A percentile compares a stretch with the other conserved stretches of the same genome.
These are phyloP conservation scores for Calyptommatus sinebrachiatus DNA, from an alignment of 2,113 vertebrate genomes.

Conservation along the genomic window DNA sequence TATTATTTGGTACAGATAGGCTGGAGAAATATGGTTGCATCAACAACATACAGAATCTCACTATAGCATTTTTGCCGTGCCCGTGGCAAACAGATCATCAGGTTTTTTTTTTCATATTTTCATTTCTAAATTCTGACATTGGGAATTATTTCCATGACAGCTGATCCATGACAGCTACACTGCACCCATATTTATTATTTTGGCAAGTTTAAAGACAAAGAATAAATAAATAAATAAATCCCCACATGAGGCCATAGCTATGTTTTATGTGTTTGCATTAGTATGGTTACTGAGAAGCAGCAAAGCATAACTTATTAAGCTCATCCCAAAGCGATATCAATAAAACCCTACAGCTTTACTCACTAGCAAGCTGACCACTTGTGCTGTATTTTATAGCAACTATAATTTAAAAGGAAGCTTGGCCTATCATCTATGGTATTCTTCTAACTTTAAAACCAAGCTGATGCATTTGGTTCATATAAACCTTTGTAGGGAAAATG, in stretches of 20 bases:
- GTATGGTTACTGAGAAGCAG: constrained; percentile 9
- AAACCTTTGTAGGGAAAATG: not conserved
- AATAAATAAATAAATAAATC: not conserved
- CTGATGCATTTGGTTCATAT: not conserved
- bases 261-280: not conserved
- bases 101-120: not conserved
- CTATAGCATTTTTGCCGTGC: not conserved
- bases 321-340: not conserved
- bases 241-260: not conserved
- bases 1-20: not conserved
- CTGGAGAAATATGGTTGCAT: not conserved
- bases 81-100: not conserved
- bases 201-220: constrained; percentile 3
- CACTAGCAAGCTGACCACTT: not conserved
- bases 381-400: not conserved
- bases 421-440: constrained; percentile 15
- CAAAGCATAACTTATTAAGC: not conserved
- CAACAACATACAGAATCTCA: too few species aligned
- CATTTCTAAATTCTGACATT: not conserved
- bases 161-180: not conserved
- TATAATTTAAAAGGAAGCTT: not conserved
- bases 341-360: constrained; percentile 7
- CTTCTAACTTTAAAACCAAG: constrained; percentile 23
- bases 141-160: not conserved
- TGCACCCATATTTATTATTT: not conserved